These are phyloP conservation scores for Cartodere bifasciata DNA, from an alignment of 2,888 invertebrate genomes.

Conservation along the genomic window DNA sequence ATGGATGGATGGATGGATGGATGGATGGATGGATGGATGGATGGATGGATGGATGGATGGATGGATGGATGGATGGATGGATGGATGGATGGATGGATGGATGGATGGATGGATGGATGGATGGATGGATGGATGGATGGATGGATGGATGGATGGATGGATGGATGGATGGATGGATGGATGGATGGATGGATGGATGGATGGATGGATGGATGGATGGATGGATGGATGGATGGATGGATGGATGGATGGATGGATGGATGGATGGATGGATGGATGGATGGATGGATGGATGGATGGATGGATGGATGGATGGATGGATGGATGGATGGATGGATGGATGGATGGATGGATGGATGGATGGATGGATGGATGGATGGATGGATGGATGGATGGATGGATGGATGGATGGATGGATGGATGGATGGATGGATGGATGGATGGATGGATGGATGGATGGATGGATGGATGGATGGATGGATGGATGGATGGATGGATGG, in stretches of 20 bases:
- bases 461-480: slow-evolving; percentile 8
- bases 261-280: slow-evolving; percentile 6
- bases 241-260: slow-evolving; percentile 7
- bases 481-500: slow-evolving; percentile 8
- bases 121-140: slow-evolving; percentile 8
- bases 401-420: slow-evolving; percentile 8
- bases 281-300: slow-evolving; percentile 8
- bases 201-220: slow-evolving; percentile 8
- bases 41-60: slow-evolving; percentile 3
- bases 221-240: slow-evolving; percentile 7
- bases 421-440: slow-evolving; percentile 8
- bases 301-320: slow-evolving; percentile 8
- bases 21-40: slow-evolving; percentile 2
- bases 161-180: slow-evolving; percentile 8
- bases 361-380: slow-evolving; percentile 7
- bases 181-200: slow-evolving; percentile 8
- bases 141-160: slow-evolving; percentile 7
- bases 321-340: slow-evolving; percentile 8
- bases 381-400: slow-evolving; percentile 8
- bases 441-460: slow-evolving; percentile 8
- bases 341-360: slow-evolving; percentile 8
- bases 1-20: slow-evolving; percentile 8
- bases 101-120: slow-evolving; percentile 8
- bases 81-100: slow-evolving; percentile 8
- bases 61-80: slow-evolving; percentile 8